Base-by-base conservation (phyloP, 2,113 vertebrate species). In the Oreochromis tanganicae region DNA sequence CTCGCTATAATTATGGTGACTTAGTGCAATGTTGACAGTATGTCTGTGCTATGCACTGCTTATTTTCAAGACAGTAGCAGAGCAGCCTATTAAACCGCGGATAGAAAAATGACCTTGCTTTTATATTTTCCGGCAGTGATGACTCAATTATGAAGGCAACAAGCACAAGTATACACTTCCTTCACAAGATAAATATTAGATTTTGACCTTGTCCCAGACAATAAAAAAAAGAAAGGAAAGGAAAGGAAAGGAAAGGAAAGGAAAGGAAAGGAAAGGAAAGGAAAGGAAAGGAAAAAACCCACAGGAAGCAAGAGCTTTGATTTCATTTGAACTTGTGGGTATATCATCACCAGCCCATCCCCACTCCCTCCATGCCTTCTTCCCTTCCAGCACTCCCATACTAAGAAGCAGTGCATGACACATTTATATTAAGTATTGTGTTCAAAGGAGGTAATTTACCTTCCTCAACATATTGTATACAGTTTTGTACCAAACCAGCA, bases 181-280 rank as follows among this genome's bases (percentile, higher is more conserved):
- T 92, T 93, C 68, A 56, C 54, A 80, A 85, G 89, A 92, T 91
- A 93, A 95, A 96, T 92, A 93, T 93, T 91, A 91, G 83, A 94
- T 93, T 82, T 84, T 91, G 92, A 92, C 94, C 94, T 94, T 94
- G 91, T 52, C 84, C 57, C 29, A 8, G 84, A 92, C 88, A 94
- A 90, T 84, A 85, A 78, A 50, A 88, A 56, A 66, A 29, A n/a
- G n/a, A n/a, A n/a, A n/a, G n/a, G n/a, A n/a, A n/a, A n/a, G n/a
- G n/a, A 21, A 21, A 21, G 21, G 19, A 66, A 66, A 38, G 10
- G 0, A 71, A 9, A 38, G 32, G 10, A 66, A 36, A 61, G 5
- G 5, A 61, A 61, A 36, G 19, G 19, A 21, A 21, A 48, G 5
- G 19, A 68, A 66, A 38, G 11, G 0, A 71, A 9, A 38, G 32